Percentiles rank a stretch among this genome's conserved stretches.
Conservation (phyloP, 2,113 vertebrate genomes). For the Burhinus oedicnemus region DNA sequence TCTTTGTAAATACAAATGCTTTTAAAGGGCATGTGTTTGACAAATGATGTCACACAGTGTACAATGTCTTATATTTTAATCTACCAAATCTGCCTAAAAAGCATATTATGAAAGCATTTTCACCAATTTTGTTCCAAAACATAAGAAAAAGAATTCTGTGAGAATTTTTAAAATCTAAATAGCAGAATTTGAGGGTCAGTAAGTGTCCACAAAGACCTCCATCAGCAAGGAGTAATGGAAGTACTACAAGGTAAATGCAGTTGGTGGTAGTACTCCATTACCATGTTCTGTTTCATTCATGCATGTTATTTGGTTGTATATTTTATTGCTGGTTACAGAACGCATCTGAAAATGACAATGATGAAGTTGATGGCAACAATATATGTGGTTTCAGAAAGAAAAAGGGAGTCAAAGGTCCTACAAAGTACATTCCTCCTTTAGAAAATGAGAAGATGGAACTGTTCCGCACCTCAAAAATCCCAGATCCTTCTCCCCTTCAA, state of each 20-base stretch:
- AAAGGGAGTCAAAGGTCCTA: conserved; percentile 77
- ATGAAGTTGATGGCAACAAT: conserved; percentile 82
- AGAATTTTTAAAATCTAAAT: neutral
- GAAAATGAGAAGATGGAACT: conserved; percentile 72
- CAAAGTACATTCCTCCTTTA: conserved; percentile 46
- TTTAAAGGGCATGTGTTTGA: neutral
- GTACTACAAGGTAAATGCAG: neutral
- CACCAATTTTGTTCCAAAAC: neutral
- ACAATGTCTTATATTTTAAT: neutral
- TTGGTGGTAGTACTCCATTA: neutral
- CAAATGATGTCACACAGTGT: neutral
- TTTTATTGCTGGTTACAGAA: conserved; percentile 79
- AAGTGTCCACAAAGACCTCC: neutral
- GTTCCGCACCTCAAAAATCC: conserved; percentile 33
- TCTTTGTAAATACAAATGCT: neutral
- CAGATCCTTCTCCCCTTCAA: conserved; percentile 37
- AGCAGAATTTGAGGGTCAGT: neutral
- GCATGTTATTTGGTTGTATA: conserved; percentile 42
- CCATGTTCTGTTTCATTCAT: neutral
- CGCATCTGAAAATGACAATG: conserved; percentile 66
- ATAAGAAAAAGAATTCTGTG: neutral
- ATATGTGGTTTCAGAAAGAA: conserved; percentile 77
- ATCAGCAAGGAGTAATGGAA: neutral
- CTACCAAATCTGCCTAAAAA: neutral
- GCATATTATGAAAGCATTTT: neutral